Evolutionary conservation across 2,888 invertebrate species (phyloP), one percentile per base, ranked within the genome.

Genomic region (Mythimna impura): DNA sequence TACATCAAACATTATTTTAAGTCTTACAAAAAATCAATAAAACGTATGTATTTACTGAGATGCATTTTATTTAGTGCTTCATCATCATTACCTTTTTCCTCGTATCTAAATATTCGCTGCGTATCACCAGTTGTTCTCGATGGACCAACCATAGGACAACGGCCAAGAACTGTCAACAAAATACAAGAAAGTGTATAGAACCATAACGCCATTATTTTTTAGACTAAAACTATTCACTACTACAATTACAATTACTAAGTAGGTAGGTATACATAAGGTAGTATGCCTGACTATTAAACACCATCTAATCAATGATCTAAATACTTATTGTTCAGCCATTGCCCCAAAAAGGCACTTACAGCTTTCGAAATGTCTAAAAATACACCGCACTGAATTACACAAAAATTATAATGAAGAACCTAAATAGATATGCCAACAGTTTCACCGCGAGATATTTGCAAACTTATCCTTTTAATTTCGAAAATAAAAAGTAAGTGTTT

Each of bases 81-180:
- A 2, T 34, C n/a, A 34, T 47, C n/a, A 43, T 66, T 17, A 10
- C 12, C 22, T 47, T 22, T 47, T 20, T 22, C 64, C 17, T 34
- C 17, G 17, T 22, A 36, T 52, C 17, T 43, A 47, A 62, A 34
- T 22, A 34, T n/a, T 20, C 12, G 36, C 14, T 36, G 22, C 20
- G 6, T 14, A 36, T 65, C 68, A 70, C 69, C 69, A 66, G 54
- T 12, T 3, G 20, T 4, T 0, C 10, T 58, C 92, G 25, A 92
- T 87, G 0, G 92, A 92, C 92, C 92, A 92, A 1, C 92, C 92
- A 47, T 92, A 92, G 4, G 77, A 0, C 2, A 71, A 7, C 0
- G 78, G 73, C 60, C 63, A 81, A n/a, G 8, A 10, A 0, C 78
- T 78, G 67, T 22, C 57, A 73, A 60, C 22, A 52, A 36, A 52